Base-by-base conservation (phyloP, 1,140 invertebrate genomes). In the Homarus americanus region DNA sequence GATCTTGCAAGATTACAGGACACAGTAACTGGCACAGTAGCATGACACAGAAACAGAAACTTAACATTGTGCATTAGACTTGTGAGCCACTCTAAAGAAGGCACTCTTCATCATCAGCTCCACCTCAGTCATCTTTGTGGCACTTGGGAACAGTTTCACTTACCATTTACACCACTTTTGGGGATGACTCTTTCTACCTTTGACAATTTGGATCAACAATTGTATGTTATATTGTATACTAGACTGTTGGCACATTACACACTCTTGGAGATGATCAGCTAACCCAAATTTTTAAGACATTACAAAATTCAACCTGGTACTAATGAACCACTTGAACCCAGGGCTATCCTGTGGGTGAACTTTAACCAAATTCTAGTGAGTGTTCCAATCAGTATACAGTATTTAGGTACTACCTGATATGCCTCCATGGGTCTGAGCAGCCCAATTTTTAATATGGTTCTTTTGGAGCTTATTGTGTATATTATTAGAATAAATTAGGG, bases 241-340 rank as follows among this genome's bases (percentile, higher is more conserved):
- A 97, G 97, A 87, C 95, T 1, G 95, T 97, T 92, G 97, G 97
- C 20, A 95, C 95, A 0, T 85, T 97, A 97, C 93, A 96, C 96
- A 0, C 92, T 97, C 66, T 94, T 98, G 93, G 97, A 98, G 93
- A 80, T 97, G 40, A 97, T 96, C 28, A 96, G 96, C 92, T 95
- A 95, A 92, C 97, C 97, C 12, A 94, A 95, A 24, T 95, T 95
- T 92, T 93, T 97, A 58, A 95, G 96, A 17, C 95, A 95, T 88
- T 97, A 97, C 93, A 97, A 97, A 95, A 97, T 97, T 92, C 97
- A 98, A 93, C 96, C 96, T n/a, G 96, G 96, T 7, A 97, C 96
- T 73, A 97, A 97, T 94, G 96, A 97, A 93, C 97, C 97, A 0
- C 96, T 97, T 40, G 95, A 97, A 93, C 95, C 92, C 2, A 94